These are phyloP conservation scores for Oncorhynchus keta DNA, from an alignment of 2,113 vertebrate genomes.

Conservation along the genomic window DNA sequence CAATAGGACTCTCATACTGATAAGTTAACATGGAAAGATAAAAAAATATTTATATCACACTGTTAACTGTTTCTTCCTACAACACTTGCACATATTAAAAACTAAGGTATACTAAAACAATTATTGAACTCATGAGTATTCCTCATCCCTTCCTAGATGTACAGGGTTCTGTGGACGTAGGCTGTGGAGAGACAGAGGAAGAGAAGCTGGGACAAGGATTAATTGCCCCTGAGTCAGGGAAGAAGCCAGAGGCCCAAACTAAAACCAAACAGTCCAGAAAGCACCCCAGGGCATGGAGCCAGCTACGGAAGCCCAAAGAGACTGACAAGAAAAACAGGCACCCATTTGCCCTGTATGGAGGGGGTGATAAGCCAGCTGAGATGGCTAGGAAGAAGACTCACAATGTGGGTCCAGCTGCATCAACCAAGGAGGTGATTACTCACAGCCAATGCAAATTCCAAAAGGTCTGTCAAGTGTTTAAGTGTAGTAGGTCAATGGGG, in stretches of 20 bases:
- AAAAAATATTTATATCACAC: no score
- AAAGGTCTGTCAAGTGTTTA: constrained; percentile 10
- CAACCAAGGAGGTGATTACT: constrained; percentile 73
- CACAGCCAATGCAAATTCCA: neutral
- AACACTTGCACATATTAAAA: no score
- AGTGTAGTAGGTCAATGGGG: no score
- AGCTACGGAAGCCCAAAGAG: constrained; percentile 52
- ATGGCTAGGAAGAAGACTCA: constrained; percentile 87
- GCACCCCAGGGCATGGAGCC: constrained; percentile 32
- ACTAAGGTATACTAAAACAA: no score
- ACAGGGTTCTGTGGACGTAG: neutral
- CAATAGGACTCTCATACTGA: no score
- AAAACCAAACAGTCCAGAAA: neutral
- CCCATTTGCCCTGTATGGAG: constrained; percentile 89
- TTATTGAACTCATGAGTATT: no score
- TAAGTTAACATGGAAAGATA: no score
- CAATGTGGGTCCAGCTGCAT: constrained; percentile 87
- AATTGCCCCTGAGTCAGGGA: neutral
- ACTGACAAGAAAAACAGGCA: constrained; percentile 77
- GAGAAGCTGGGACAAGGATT: neutral
- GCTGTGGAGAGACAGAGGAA: neutral
- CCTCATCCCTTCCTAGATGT: neutral
- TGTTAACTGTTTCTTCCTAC: no score
- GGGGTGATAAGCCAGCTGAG: constrained; percentile 83
- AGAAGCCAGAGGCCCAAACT: neutral